phyloP scores from a whole-genome alignment of 2,888 invertebrate genomes.

The Drosophila sordidula region DNA sequence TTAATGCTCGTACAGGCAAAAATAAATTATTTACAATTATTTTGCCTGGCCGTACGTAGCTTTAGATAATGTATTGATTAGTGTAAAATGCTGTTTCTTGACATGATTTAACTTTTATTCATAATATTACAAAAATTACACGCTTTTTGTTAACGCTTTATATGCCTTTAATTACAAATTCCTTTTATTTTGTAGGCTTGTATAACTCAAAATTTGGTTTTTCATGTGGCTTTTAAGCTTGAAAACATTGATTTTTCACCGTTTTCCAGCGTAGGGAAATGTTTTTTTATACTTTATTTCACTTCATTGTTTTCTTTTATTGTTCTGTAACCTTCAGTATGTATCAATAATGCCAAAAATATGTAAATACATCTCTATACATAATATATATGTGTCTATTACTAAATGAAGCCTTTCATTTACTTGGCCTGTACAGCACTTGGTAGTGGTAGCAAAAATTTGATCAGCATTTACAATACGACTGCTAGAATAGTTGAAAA shows the following conservation, averaged over 20 bases:
- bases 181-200: constrained; percentile 35
- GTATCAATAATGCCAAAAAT: constrained; percentile 77
- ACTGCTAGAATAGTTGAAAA: constrained; percentile 38
- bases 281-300: constrained; percentile 24
- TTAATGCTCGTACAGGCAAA: constrained; percentile 11
- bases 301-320: constrained; percentile 47
- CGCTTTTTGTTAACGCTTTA: constrained; percentile 57
- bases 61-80: constrained; percentile 26
- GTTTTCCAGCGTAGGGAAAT: constrained; percentile 57
- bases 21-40: not conserved
- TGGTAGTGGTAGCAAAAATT: constrained; percentile 70
- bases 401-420: constrained; percentile 78
- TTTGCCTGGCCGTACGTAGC: constrained; percentile 8
- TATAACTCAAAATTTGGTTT: constrained; percentile 50
- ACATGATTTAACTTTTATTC: constrained; percentile 70
- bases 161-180: constrained; percentile 39
- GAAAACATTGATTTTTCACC: constrained; percentile 75
- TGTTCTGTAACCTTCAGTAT: constrained; percentile 59
- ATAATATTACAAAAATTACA: constrained; percentile 78
- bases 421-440: constrained; percentile 74
- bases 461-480: constrained; percentile 39
- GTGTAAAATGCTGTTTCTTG: constrained; percentile 58
- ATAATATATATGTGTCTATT: constrained; percentile 70
- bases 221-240: constrained; percentile 32
- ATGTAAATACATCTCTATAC: constrained; percentile 77